These are phyloP conservation scores for Paramisgurnus dabryanus DNA, from an alignment of 2,113 vertebrate species.

Conservation along the genomic window DNA sequence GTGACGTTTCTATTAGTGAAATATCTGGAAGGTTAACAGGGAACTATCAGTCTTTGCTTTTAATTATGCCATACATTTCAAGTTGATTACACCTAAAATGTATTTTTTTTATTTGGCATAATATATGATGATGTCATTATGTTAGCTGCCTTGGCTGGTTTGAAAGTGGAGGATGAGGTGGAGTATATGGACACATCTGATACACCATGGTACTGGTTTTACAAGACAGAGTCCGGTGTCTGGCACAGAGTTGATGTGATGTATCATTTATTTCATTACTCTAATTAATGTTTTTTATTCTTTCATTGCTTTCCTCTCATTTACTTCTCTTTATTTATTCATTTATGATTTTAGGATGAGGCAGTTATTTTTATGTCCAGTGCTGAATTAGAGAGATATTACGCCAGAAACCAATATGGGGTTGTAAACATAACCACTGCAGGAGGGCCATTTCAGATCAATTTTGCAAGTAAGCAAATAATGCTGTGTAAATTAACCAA, in stretches of 20 bases:
- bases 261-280: not conserved
- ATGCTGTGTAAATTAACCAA: too few species aligned
- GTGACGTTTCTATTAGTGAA: too few species aligned
- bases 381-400: constrained; percentile 43
- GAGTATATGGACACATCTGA: constrained; percentile 86
- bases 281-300: not conserved
- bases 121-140: not conserved
- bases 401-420: not conserved
- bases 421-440: not conserved
- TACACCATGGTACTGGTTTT: constrained; percentile 83
- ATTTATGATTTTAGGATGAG: constrained; percentile 52
- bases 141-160: not conserved
- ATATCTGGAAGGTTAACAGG: too few species aligned
- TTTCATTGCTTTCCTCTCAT: not conserved
- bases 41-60: too few species aligned
- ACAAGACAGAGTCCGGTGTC: constrained; percentile 83
- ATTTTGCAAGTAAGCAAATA: constrained; percentile 58
- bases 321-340: not conserved
- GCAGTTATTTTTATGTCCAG: not conserved
- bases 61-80: too few species aligned
- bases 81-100: not conserved
- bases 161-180: not conserved
- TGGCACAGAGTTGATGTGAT: constrained; percentile 89
- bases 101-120: not conserved
- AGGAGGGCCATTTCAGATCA: not conserved